These are phyloP conservation scores for Daphoenositta chrysoptera DNA, from an alignment of 2,113 vertebrate genomes.

Conservation along the genomic window DNA sequence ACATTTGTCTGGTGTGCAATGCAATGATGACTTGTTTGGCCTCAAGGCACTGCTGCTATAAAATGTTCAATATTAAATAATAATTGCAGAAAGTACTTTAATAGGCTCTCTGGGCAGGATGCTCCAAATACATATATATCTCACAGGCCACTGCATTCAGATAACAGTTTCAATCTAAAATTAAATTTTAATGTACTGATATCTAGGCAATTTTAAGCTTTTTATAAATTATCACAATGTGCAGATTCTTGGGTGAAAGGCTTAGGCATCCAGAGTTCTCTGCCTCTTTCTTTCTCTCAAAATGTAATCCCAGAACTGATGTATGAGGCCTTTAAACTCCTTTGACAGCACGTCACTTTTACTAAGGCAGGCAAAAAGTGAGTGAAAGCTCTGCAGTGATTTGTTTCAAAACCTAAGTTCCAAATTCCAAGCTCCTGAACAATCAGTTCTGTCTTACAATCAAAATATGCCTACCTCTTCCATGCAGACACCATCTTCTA, in stretches of 20 bases:
- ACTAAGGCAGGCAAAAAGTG: conserved; percentile 33
- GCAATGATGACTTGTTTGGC: neutral
- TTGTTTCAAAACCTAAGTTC: conserved; percentile 35
- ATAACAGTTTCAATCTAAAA: conserved; percentile 11
- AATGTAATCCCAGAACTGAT: conserved; percentile 33
- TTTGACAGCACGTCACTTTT: conserved; percentile 59
- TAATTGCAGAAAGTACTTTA: conserved; percentile 43
- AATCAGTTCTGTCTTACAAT: neutral
- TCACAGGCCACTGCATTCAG: conserved; percentile 43
- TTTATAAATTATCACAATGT: conserved; percentile 48
- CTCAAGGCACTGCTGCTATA: neutral
- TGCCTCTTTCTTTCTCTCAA: conserved; percentile 24
- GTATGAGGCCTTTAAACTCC: conserved; percentile 42
- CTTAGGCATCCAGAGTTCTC: neutral
- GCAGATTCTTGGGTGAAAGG: conserved; percentile 26
- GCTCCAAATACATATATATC: neutral
- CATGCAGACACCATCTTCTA: neutral
- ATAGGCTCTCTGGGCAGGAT: neutral
- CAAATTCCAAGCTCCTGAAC: neutral
- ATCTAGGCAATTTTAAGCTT: conserved; percentile 17
- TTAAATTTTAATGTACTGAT: conserved; percentile 30
- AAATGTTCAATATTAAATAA: conserved; percentile 48
- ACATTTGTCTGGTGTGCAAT: neutral
- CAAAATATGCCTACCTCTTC: neutral
- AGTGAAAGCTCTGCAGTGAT: conserved; percentile 45